Conservation (phyloP, 2,888 invertebrate genomes). For the Pseudoips prasinana region DNA sequence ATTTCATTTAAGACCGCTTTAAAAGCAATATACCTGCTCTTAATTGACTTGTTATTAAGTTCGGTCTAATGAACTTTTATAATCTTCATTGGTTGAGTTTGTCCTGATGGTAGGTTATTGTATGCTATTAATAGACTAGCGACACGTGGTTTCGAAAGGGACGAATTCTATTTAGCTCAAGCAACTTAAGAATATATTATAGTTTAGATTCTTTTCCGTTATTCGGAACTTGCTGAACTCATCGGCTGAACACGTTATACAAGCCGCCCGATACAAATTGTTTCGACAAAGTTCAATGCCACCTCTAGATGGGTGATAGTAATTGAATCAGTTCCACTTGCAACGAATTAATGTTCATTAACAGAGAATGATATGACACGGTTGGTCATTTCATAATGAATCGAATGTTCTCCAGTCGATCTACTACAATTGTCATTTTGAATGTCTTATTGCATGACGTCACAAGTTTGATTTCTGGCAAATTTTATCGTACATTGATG, state of each 20-base stretch:
- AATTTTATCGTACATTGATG: conserved; percentile 41
- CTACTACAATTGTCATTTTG: conserved; percentile 43
- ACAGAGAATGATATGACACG: conserved; percentile 57
- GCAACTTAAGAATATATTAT: no score
- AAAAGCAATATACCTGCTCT: conserved; percentile 6
- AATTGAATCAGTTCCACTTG: conserved; percentile 81
- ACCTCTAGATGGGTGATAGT: conserved; percentile 68
- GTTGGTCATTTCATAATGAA: conserved; percentile 43
- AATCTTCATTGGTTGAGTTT: no score
- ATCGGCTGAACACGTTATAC: conserved; percentile 33
- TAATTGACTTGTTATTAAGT: no score
- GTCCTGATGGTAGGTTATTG: no score
- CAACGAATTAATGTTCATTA: conserved; percentile 77
- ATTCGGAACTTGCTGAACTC: conserved; percentile 26
- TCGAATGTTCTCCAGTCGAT: conserved; percentile 37
- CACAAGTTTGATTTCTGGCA: conserved; percentile 45
- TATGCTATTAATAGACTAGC: no score
- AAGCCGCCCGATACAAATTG: conserved; percentile 50
- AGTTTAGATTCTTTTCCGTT: no score
- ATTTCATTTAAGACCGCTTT: conserved; percentile 3
- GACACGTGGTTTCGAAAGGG: no score
- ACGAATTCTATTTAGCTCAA: no score
- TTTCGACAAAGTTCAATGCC: conserved; percentile 75
- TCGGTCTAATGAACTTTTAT: no score
- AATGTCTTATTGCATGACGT: conserved; percentile 58